Base-by-base conservation (phyloP, 2,888 invertebrate genomes). In the Hypomecis atomaria region DNA sequence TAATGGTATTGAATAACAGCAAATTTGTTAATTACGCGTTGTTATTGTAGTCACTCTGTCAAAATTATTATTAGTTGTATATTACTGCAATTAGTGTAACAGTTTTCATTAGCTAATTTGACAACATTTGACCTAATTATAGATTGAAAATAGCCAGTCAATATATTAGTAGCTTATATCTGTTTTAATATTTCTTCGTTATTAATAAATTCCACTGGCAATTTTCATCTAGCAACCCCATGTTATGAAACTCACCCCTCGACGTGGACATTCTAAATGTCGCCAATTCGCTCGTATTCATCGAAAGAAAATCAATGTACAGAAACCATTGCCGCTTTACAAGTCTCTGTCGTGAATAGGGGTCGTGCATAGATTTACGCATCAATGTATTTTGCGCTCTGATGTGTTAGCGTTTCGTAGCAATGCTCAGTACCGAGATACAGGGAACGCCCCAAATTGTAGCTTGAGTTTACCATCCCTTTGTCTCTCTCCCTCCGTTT, bases 401-500 rank as follows among this genome's bases (percentile, higher is more conserved):
- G 59, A 44, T 9, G 47, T 58, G 59, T 48, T 42, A 56, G 54
- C 62, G 57, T 60, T 61, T 62, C 64, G 58, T 58, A 33, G 54
- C 60, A 44, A 36, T 43, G 11, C 50, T 56, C 65, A 47, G 67
- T 69, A 65, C 78, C 69, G 76, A 75, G 76, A 72, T 75, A 67
- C 64, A 72, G 83, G 83, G 78, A 79, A 86, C 88, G 89, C 88
- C 88, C 85, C 83, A 77, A 87, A 82, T 73, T 71, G 78, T 78
- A 73, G 70, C 71, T 71, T 72, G 72, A 73, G 71, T 71, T 69
- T 67, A 72, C 74, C 66, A 74, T 86, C 80, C 71, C 62, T 76
- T 81, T 77, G 84, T 90, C 90, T 86, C 89, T 84, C 79, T 90
- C 89, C 77, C 70, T 72, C 86, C 62, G 71, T 78, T 71, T 72